Evolutionary conservation across 2,113 vertebrate genomes (phyloP), one percentile per base, ranked within the genome.

Genomic region (Notiomystis cincta): DNA sequence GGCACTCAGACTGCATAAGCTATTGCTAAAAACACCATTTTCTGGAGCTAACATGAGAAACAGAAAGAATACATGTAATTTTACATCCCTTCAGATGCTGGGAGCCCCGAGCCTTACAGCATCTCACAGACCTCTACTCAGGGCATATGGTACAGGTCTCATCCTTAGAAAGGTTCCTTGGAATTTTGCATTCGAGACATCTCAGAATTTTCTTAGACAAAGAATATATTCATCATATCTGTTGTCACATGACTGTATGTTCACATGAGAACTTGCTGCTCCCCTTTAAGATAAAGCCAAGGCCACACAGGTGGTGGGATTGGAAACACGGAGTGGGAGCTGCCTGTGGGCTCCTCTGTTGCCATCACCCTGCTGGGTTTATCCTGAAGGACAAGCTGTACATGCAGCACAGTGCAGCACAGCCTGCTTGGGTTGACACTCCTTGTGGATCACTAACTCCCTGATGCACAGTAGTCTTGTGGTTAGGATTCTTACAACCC

Each of bases 401-500:
- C 0, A 1, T 14, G 42, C 37, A 73, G 75, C 45, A 38, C 82
- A 35, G 79, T 9, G 13, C 80, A 53, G 64, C 35, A 15, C 37
- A 64, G 64, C 47, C 57, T 50, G 10, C 80, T 67, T 1, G 1
- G 18, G 5, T 4, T 61, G 28, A 47, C 35, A 31, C 22, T 72
- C 31, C 47, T 42, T 0, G 0, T 15, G 40, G 33, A 38, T 72
- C 10, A 5, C 42, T 35, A 48, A 48, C 33, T 57, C 45, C 35
- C 20, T 61, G 21, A 76, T 40, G 42, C n/a, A 42, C 35, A 51
- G 11, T 1, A 42, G 67, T 69, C 58, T 64, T 77, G 54, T 60
- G 11, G 5, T 78, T 65, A 69, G 64, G 40, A 69, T 13, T 4
- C 2, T 22, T 64, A 31, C 23, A 60, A 31, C 8, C 7, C 28